Evolutionary conservation across 2,888 invertebrate species (phyloP).

Genomic region (Dolichopus griseipennis): DNA sequence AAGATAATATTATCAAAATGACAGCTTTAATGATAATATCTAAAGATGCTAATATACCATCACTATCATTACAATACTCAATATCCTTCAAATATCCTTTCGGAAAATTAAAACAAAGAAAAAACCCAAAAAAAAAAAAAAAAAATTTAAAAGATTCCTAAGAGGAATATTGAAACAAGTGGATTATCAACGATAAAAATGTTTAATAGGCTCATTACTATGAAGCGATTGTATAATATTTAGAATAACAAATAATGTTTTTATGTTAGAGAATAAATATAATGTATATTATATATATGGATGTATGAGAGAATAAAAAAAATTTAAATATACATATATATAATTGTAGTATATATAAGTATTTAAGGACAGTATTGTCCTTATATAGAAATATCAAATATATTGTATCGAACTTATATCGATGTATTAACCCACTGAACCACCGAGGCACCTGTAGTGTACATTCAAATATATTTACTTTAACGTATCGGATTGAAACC

Average conservation of each 20-base stretch:
- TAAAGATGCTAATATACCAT: background rate
- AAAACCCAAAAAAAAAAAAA: background rate
- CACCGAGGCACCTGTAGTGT: no score
- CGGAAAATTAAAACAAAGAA: background rate
- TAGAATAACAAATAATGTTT: background rate
- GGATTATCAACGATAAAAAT: constrained; percentile 6
- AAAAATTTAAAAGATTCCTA: background rate
- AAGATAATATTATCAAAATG: background rate
- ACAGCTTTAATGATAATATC: constrained; percentile 3
- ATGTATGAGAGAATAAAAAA: no score
- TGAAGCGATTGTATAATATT: background rate
- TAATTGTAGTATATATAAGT: no score
- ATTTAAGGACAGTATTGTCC: no score
- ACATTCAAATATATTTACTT: no score
- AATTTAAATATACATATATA: no score
- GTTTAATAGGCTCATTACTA: background rate
- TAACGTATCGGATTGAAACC: no score
- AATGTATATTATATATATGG: no score
- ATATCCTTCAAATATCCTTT: constrained; percentile 4
- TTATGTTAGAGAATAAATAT: no score
- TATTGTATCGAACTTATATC: no score
- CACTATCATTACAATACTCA: background rate
- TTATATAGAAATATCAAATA: no score
- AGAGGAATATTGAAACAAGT: constrained; percentile 6
- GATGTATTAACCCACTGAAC: no score